Conservation (phyloP, 2,888 invertebrate genomes). For the Neoitamus cyanurus region DNA sequence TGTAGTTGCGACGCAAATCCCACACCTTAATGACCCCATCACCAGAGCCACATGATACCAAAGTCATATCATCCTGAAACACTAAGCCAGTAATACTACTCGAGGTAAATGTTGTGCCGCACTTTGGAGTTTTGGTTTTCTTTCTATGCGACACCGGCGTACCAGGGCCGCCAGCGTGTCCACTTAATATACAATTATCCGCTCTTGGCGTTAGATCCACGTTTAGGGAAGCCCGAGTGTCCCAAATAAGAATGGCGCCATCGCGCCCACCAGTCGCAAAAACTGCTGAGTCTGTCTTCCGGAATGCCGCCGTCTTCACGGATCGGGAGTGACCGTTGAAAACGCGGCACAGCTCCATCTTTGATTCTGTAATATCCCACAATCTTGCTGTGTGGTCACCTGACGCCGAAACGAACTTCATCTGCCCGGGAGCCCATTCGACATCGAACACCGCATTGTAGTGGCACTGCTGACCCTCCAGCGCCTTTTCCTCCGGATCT, state of each 20-base stretch:
- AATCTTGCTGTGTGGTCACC: constrained; percentile 85
- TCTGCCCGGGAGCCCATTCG: constrained; percentile 83
- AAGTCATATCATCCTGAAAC: constrained; percentile 81
- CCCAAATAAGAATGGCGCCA: constrained; percentile 89
- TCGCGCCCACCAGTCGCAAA: constrained; percentile 91
- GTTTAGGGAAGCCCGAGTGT: constrained; percentile 71
- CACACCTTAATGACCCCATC: constrained; percentile 89
- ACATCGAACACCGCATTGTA: constrained; percentile 91
- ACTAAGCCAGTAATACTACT: constrained; percentile 85
- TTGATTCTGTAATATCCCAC: constrained; percentile 76
- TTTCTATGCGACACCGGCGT: constrained; percentile 70
- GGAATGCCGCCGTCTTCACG: constrained; percentile 83
- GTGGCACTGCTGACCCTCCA: constrained; percentile 74
- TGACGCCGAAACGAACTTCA: constrained; percentile 85
- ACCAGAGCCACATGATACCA: constrained; percentile 87
- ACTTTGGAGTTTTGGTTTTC: constrained; percentile 65
- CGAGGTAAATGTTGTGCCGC: constrained; percentile 68
- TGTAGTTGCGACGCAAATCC: constrained; percentile 88
- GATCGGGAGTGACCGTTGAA: constrained; percentile 84
- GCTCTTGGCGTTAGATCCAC: constrained; percentile 69
- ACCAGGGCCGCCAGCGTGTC: constrained; percentile 63
- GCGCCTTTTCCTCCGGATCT: constrained; percentile 63
- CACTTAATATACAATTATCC: constrained; percentile 75
- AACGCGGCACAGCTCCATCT: constrained; percentile 67
- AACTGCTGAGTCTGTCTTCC: constrained; percentile 75